Base-by-base conservation (phyloP, 2,113 vertebrate species). In the Neoarius graeffei region DNA sequence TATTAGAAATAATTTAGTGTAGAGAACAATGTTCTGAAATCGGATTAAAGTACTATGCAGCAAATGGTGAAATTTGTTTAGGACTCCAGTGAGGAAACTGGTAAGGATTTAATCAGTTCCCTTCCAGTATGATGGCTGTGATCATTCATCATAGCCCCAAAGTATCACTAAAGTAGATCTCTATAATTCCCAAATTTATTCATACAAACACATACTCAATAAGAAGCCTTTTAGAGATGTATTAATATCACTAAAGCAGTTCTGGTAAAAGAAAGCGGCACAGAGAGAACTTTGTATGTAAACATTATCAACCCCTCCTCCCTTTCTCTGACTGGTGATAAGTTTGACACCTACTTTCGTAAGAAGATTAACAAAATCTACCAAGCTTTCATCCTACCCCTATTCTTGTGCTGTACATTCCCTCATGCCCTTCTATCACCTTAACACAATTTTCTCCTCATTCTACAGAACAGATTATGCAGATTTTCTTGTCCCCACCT, bases 91-190 rank as follows among this genome's bases (percentile, higher is more conserved):
- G 30, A 42, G 54, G 67, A 73, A 71, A 35, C 48, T 64, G n/a
- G 25, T 19, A 8, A 64, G 42, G 50, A 69, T 84, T 69, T 25
- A 73, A 42, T 56, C 7, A 73, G 64, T 57, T 54, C 48, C 25
- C 83, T 69, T 23, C 66, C 52, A 15, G 25, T 56, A 7, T 71
- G 52, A 71, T 20, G 50, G n/a, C 64, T n/a, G 7, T 52, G 66
- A 67, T 71, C 7, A 42, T 52, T 66, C 60, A 50, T 57, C 30
- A 60, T 59, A 10, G 25, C 19, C 27, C 23, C 56, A 85, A 59
- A 59, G 15, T 56, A 84, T 73, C 54, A 71, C 30, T 57, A 35
- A 85, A 25, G 30, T 79, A 54, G 50, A 64, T 30, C 74, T 86
- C n/a, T 54, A 20, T 62, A 54, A 30, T 35, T 67, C 14, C 25